A percentile compares a stretch with the other conserved stretches of the same genome.
Conservation (phyloP, 2,797 vertebrate species). For the Chrysocyon brachyurus region DNA sequence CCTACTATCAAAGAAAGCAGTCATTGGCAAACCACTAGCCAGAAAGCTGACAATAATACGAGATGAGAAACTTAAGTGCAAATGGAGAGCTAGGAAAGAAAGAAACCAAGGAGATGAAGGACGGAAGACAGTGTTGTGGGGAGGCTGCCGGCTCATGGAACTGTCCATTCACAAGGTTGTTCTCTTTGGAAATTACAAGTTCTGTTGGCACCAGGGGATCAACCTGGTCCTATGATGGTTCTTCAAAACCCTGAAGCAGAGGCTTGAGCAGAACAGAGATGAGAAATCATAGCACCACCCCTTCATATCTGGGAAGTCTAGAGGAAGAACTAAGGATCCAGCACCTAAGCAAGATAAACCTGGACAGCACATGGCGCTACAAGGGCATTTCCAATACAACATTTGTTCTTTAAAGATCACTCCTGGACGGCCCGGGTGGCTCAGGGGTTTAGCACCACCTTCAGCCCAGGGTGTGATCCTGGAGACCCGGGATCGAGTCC, state of each 20-base stretch:
- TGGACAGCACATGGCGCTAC: rapidly evolving
- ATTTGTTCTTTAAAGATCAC: slow-evolving; percentile 19
- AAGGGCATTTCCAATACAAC: background rate
- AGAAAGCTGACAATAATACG: background rate
- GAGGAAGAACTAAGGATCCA: background rate
- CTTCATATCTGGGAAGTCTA: background rate
- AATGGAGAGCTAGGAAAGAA: background rate
- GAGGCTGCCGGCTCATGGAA: background rate
- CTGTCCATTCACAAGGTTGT: background rate
- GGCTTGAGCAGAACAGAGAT: background rate
- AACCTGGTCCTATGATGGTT: background rate
- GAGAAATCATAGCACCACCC: slow-evolving; percentile 27
- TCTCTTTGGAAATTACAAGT: background rate
- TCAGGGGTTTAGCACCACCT: no score
- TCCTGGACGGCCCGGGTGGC: no score
- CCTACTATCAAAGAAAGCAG: slow-evolving; percentile 21
- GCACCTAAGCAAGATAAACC: background rate
- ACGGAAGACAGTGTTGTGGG: no score
- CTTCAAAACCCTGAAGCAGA: background rate
- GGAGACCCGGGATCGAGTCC: no score
- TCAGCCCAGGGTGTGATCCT: no score
- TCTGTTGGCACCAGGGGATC: background rate
- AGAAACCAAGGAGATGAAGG: background rate
- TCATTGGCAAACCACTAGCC: background rate
- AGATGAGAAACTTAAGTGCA: background rate